Evolutionary conservation across 2,888 invertebrate genomes (phyloP).

Genomic region (Sepiola atlantica): DNA sequence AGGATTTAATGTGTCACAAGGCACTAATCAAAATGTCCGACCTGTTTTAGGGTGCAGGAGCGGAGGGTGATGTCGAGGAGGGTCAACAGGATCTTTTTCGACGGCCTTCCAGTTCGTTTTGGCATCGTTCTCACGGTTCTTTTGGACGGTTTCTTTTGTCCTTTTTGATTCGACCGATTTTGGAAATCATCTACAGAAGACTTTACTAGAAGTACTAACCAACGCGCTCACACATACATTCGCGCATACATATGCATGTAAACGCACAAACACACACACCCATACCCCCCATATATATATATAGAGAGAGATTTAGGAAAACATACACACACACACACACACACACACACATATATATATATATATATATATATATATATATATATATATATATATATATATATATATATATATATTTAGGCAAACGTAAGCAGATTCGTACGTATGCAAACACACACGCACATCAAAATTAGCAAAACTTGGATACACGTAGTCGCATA

Average conservation of each 20-base stretch:
- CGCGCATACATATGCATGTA: too few relatives aligned
- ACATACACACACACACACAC: too few relatives aligned
- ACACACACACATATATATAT: background rate
- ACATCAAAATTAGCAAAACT: too few relatives aligned
- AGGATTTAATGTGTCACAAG: conserved; percentile 20
- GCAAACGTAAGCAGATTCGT: too few relatives aligned
- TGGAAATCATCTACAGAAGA: background rate
- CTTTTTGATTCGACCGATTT: background rate
- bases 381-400: background rate
- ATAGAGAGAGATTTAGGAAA: too few relatives aligned
- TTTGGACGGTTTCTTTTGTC: background rate
- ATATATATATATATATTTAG: background rate
- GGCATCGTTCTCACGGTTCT: background rate
- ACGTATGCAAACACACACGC: too few relatives aligned
- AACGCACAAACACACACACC: background rate
- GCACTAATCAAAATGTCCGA: conserved; percentile 32
- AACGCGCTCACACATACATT: background rate
- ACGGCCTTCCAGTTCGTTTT: background rate
- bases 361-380: background rate
- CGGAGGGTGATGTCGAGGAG: background rate
- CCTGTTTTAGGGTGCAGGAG: too few relatives aligned
- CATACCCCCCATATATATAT: too few relatives aligned
- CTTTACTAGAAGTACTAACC: background rate
- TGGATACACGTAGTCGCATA: too few relatives aligned
- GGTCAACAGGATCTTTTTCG: conserved; percentile 2